Base-by-base conservation (phyloP, 1,140 invertebrate genomes). In the Drosophila lowei region DNA sequence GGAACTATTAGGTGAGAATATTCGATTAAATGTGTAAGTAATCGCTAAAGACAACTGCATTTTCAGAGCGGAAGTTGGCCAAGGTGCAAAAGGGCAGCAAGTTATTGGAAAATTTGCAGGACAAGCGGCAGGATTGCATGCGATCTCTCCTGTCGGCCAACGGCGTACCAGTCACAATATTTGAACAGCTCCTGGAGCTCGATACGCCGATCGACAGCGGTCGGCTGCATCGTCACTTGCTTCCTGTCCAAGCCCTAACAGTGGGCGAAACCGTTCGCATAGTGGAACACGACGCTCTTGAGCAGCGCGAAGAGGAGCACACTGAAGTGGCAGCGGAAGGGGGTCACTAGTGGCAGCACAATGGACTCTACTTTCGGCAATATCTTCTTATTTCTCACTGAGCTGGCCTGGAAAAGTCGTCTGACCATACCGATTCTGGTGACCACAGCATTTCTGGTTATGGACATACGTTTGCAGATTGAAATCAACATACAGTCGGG, bases 381-480 rank as follows among this genome's bases (percentile, higher is more conserved):
- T 49, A 86, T 92, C 18, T 91, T 93, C 58, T 52, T 93, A 16
- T 93, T 93, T 76, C 77, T 93, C 2, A 90, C 92, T 13, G 92
- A 93, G 57, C 76, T 93, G 57, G 93, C 92, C 13, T 93, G 92
- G 92, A 92, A 92, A 53, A 92, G 91, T 58, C 91, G 92, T 25
- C 76, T 92, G 34, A 91, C 92, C 16, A 88, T 93, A 52, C 93
- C 93, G 4, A 73, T 93, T 9, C 65, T 93, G 16, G 91, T 93
- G 18, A 92, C 92, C 6, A 91, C 92, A 41, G 91, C 90, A 21
- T 93, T 93, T 70, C 90, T 93, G 66, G 89, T 91, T 0, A 91
- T 93, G 72, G 92, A 93, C 62, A 91, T 93, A 9, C 86, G 92
- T 18, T 89, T 93, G 76, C 92, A 93, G 66, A 91, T 93, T 11